A percentile compares a stretch with the other conserved stretches of the same genome.
phyloP scores from a whole-genome alignment of 2,113 vertebrate species.

The Oryctolagus cuniculus region DNA sequence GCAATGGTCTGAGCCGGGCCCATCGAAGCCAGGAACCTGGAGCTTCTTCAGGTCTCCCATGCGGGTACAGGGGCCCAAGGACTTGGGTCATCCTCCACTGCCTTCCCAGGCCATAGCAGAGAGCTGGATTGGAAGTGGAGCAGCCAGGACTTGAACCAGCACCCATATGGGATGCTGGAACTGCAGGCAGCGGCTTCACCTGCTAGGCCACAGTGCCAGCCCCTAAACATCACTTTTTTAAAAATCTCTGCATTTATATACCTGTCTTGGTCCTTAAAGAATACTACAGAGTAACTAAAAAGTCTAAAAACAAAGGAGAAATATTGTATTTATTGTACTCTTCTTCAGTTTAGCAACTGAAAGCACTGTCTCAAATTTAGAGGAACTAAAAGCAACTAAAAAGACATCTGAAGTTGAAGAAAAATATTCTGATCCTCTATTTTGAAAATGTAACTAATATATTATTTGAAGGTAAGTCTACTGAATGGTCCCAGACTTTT shows the following conservation, averaged over 20 bases:
- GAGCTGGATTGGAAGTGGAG: no score
- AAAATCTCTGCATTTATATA: neutral
- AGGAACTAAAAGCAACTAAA: slow-evolving; percentile 6
- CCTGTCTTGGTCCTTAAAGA: slow-evolving; percentile 15
- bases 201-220: no score
- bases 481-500: slow-evolving; percentile 13
- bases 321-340: slow-evolving; percentile 4
- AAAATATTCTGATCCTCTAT: neutral
- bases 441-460: slow-evolving; percentile 22
- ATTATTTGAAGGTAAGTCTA: slow-evolving; percentile 32
- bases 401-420: neutral
- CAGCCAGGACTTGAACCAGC: no score
- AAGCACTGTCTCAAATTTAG: slow-evolving; percentile 21
- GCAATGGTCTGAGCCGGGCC: no score
- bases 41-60: no score
- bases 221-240: no score
- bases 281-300: neutral
- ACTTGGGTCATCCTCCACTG: no score
- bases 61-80: no score
- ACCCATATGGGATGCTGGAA: no score
- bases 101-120: no score
- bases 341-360: slow-evolving; percentile 50
- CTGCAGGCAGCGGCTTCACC: no score
- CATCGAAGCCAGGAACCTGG: no score
- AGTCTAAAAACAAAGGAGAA: neutral